These are phyloP conservation scores for Muntiacus reevesi DNA, from an alignment of 2,113 vertebrate genomes.

Conservation along the genomic window DNA sequence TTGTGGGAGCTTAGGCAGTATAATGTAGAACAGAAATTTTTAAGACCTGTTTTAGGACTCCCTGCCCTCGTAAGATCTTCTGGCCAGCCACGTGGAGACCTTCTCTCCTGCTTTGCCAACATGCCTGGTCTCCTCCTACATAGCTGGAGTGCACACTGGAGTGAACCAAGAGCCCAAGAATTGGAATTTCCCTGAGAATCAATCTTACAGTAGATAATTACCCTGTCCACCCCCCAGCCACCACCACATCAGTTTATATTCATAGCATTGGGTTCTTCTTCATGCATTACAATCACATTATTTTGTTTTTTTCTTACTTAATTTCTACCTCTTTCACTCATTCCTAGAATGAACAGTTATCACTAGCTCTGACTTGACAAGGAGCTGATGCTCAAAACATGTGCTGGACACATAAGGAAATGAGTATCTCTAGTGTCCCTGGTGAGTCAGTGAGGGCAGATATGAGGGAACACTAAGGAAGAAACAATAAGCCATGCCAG, in stretches of 20 bases:
- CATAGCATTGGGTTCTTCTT: neutral
- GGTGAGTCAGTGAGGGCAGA: neutral
- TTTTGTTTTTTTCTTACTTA: neutral
- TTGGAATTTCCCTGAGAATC: neutral
- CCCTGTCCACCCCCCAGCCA: neutral
- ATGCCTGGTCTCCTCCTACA: neutral
- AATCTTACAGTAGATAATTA: neutral
- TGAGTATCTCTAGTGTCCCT: neutral
- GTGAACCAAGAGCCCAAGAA: neutral
- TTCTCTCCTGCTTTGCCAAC: neutral
- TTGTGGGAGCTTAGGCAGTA: neutral
- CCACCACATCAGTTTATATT: neutral
- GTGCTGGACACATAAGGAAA: neutral
- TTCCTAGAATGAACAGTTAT: neutral
- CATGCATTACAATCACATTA: neutral
- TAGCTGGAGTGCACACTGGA: rapidly evolving
- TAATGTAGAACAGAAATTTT: neutral
- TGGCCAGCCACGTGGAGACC: neutral
- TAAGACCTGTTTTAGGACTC: neutral
- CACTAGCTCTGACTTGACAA: neutral
- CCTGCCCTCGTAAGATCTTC: neutral
- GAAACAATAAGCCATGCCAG: neutral
- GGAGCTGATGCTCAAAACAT: neutral
- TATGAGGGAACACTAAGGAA: neutral
- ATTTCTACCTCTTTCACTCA: neutral